Percentiles rank a stretch among this genome's conserved stretches.
Conservation (phyloP, 2,797 vertebrate species). For the Acipenser transmontanus region DNA sequence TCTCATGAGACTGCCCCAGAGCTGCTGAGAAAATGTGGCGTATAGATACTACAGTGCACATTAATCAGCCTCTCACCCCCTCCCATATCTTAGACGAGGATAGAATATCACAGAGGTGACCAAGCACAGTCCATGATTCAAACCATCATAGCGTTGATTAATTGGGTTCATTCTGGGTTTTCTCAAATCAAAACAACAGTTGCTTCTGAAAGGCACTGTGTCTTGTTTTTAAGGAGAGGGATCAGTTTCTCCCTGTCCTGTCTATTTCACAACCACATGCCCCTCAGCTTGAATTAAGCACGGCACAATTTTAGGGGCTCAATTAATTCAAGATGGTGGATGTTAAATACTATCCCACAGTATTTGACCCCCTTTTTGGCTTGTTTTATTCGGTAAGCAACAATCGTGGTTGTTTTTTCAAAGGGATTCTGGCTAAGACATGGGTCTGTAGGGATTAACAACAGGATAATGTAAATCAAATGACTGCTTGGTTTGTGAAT, state of each 20-base stretch:
- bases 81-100: slow-evolving; percentile 46
- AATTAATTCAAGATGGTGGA: neutral
- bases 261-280: too few relatives aligned
- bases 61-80: slow-evolving; percentile 66
- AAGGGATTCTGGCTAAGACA: neutral
- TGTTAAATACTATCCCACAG: neutral
- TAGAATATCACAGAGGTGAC: slow-evolving; percentile 72
- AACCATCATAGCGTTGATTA: slow-evolving; percentile 70
- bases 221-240: too few relatives aligned
- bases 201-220: slow-evolving; percentile 23
- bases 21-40: slow-evolving; percentile 42
- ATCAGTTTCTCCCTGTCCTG: too few relatives aligned
- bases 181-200: slow-evolving; percentile 62
- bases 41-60: slow-evolving; percentile 45
- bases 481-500: too few relatives aligned
- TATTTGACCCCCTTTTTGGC: neutral
- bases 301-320: neutral
- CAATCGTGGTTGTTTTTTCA: neutral
- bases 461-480: neutral
- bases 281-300: too few relatives aligned
- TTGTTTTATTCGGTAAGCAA: neutral
- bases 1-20: slow-evolving; percentile 51
- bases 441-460: neutral
- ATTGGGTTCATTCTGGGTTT: slow-evolving; percentile 68
- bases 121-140: slow-evolving; percentile 66